phyloP scores from a whole-genome alignment of 2,888 invertebrate genomes.

The Gandaritis pyraliata region DNA sequence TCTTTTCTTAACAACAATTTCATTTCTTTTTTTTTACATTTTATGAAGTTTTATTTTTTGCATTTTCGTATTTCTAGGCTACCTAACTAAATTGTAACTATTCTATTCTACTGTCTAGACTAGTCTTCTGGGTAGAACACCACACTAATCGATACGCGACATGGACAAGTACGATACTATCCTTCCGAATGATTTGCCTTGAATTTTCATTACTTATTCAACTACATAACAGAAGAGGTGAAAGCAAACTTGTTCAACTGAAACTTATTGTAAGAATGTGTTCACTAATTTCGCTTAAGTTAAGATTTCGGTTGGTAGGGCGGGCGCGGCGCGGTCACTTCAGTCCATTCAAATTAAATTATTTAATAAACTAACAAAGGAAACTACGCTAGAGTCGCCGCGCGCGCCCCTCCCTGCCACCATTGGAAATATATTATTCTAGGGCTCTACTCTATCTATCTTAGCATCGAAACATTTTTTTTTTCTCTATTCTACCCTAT shows the following conservation, averaged over 20 bases:
- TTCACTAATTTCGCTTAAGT: conserved; percentile 72
- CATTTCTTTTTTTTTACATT: conserved; percentile 84
- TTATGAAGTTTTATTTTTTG: conserved; percentile 84
- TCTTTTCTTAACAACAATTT: conserved; percentile 86
- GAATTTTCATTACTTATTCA: conserved; percentile 81
- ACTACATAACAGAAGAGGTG: conserved; percentile 84
- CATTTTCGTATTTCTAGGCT: conserved; percentile 85
- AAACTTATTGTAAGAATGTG: conserved; percentile 78
- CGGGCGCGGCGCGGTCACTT: conserved; percentile 65
- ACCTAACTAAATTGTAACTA: conserved; percentile 85
- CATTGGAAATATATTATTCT: conserved; percentile 72
- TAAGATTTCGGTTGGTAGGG: conserved; percentile 45
- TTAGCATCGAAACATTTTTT: conserved; percentile 81
- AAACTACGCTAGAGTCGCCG: conserved; percentile 77
- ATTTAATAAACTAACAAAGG: conserved; percentile 83
- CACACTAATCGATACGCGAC: conserved; percentile 82
- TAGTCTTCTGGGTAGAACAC: conserved; percentile 84
- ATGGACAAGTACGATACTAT: conserved; percentile 83
- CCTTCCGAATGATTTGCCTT: conserved; percentile 73
- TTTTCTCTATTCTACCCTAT: conserved; percentile 77
- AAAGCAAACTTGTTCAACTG: conserved; percentile 82
- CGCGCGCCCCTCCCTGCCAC: conserved; percentile 54
- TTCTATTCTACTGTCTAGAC: conserved; percentile 85
- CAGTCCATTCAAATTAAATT: conserved; percentile 84
- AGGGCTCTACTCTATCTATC: conserved; percentile 78